phyloP scores from a whole-genome alignment of 2,113 vertebrate genomes.

The Meleagris gallopavo region DNA sequence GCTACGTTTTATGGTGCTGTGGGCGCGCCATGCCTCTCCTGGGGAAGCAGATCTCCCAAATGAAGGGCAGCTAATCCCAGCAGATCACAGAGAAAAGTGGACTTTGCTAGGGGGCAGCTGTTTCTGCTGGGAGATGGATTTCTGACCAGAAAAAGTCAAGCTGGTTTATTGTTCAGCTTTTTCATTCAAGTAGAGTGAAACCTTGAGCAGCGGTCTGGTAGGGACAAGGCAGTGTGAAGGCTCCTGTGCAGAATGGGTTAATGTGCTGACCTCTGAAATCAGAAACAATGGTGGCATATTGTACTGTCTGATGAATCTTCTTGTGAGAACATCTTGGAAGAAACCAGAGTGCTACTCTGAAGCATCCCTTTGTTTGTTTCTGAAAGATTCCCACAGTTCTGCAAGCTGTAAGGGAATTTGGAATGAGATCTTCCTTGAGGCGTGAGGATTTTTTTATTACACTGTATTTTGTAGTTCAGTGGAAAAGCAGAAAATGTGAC shows the following conservation, averaged over 20 bases:
- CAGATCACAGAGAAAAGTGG: neutral
- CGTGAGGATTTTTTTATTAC: neutral
- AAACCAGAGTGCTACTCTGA: neutral
- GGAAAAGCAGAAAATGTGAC: neutral
- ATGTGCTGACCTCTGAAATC: neutral
- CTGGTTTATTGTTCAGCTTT: neutral
- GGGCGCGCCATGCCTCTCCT: neutral
- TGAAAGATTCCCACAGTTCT: neutral
- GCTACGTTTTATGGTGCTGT: neutral
- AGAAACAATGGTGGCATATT: neutral
- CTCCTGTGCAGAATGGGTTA: neutral
- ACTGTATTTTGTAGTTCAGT: neutral
- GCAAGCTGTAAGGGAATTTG: neutral
- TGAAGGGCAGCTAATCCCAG: neutral
- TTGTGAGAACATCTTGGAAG: neutral
- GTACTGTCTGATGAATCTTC: neutral
- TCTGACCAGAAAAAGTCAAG: neutral
- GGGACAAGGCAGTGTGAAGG: neutral
- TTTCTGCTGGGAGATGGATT: neutral
- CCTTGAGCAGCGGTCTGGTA: neutral
- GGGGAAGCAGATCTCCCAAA: neutral
- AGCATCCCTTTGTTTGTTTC: neutral
- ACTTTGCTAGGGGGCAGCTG: neutral
- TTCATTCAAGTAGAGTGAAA: neutral
- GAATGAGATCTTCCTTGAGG: neutral